Base-by-base conservation (phyloP, 2,888 invertebrate genomes). In the Caenorhabditis sp. region DNA sequence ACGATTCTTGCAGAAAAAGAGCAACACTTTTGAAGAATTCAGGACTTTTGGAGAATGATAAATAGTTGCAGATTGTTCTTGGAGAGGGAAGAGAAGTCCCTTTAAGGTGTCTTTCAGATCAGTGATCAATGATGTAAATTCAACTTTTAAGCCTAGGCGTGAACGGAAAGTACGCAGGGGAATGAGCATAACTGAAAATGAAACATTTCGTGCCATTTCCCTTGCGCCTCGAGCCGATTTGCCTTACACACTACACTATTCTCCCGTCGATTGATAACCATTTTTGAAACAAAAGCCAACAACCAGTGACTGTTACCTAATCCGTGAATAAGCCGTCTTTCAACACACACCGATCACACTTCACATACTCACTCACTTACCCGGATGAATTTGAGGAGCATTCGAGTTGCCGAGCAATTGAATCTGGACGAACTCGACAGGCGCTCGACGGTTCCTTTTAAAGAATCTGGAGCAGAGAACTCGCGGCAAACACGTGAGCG, bases 331-430 rank as follows among this genome's bases (percentile, higher is more conserved):
- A 76, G 60, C 67, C 53, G 44, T 44, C 35, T 64, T 64, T 1
- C 26, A 28, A 37, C 47, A 55, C 18, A 28, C 9, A 40, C 50
- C 67, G n/a, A 67, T 67, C 65, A 61, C 53, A 67, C 50, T 61
- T 18, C 67, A 56, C 24, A 61, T 26, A 76, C 67, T 58, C 40
- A 74, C 74, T 51, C 74, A 76, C 67, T 58, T 28, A 74, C 74
- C 60, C 74, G 65, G 65, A 74, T 67, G 65, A 74, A 67, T 58
- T 56, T 58, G 37, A 74, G 60, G 35, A 74, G 51, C 74, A 74
- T 74, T 51, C 37, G 71, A 6, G 40, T 40, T 13, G 32, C 35
- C 32, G 11, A 0, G 11, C n/a, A n/a, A n/a, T n/a, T 20, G 20
- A 6, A 20, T 35, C 20, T 24, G 44, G 18, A 24, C n/a, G 18